phyloP scores from a whole-genome alignment of 2,888 invertebrate genomes.

The Rhagium mordax region DNA sequence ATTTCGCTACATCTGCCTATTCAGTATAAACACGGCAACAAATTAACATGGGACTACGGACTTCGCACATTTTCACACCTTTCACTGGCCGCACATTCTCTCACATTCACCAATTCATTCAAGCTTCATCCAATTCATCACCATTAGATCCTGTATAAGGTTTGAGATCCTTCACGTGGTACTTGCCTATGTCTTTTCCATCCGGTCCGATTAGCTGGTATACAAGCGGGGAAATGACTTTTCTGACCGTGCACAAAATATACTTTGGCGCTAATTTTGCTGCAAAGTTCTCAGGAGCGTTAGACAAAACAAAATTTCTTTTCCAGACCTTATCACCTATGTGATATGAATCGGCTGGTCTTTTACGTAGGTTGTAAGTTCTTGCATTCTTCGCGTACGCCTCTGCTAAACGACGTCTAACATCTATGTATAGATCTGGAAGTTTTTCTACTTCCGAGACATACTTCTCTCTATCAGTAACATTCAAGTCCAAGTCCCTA shows the following conservation, averaged over 20 bases:
- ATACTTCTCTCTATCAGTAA: neutral
- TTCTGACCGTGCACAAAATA: conserved; percentile 3
- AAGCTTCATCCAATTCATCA: neutral
- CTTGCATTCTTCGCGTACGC: neutral
- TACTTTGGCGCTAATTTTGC: conserved; percentile 16
- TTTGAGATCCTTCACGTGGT: neutral
- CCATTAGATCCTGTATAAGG: neutral
- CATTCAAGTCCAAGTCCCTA: neutral
- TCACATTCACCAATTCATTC: too few relatives aligned
- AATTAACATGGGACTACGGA: too few relatives aligned
- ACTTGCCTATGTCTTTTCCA: neutral
- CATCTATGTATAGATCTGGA: neutral
- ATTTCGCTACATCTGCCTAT: too few relatives aligned
- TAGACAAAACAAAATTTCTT: conserved; percentile 15
- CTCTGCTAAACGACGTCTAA: neutral
- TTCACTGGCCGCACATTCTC: too few relatives aligned
- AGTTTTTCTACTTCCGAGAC: neutral
- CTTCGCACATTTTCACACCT: too few relatives aligned
- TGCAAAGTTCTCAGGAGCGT: conserved; percentile 3
- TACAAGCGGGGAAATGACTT: conserved; percentile 9
- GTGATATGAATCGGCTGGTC: conserved; percentile 8
- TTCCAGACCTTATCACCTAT: too few relatives aligned
- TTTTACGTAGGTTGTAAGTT: conserved; percentile 16
- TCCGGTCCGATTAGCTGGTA: conserved; percentile 4
- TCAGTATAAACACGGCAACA: too few relatives aligned